Conservation (phyloP, 2,797 vertebrate species). For the Lateolabrax maculatus region DNA sequence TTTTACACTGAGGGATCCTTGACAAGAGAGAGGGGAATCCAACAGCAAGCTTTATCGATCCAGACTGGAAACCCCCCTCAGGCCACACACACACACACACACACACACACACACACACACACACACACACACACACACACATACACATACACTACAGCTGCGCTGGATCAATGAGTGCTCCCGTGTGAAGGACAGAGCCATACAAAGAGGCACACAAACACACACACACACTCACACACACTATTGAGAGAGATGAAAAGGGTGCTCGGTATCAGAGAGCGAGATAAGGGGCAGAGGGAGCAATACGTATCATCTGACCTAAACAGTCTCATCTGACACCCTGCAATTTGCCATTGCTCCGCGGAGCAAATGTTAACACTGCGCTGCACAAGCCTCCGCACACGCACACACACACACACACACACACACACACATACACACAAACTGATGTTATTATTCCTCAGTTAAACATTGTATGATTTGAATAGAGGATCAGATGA, state of each 20-base stretch:
- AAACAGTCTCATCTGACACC: conserved; percentile 80
- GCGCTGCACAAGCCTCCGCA: conserved; percentile 33
- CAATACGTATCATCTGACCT: conserved; percentile 81
- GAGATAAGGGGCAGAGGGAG: conserved; percentile 73
- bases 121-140: conserved; percentile 53
- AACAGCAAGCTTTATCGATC: conserved; percentile 86
- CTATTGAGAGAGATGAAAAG: conserved; percentile 71
- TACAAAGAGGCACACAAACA: conserved; percentile 67
- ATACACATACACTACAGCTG: conserved; percentile 73
- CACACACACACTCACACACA: conserved; percentile 53
- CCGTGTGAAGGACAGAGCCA: conserved; percentile 79
- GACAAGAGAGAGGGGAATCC: conserved; percentile 86
- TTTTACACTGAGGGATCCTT: conserved; percentile 80
- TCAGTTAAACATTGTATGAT: conserved; percentile 36
- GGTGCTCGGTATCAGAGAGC: conserved; percentile 70
- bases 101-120: conserved; percentile 39
- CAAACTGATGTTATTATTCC: conserved; percentile 38
- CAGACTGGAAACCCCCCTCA: conserved; percentile 83
- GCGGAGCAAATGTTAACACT: conserved; percentile 79
- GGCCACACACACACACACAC: conserved; percentile 64
- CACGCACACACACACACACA: conserved; percentile 6
- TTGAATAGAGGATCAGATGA: conserved; percentile 41
- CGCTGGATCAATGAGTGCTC: conserved; percentile 81
- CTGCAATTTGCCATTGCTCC: conserved; percentile 76
- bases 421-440: not conserved